Conservation (phyloP, 2,113 vertebrate species). For the Rhizomys pruinosus region DNA sequence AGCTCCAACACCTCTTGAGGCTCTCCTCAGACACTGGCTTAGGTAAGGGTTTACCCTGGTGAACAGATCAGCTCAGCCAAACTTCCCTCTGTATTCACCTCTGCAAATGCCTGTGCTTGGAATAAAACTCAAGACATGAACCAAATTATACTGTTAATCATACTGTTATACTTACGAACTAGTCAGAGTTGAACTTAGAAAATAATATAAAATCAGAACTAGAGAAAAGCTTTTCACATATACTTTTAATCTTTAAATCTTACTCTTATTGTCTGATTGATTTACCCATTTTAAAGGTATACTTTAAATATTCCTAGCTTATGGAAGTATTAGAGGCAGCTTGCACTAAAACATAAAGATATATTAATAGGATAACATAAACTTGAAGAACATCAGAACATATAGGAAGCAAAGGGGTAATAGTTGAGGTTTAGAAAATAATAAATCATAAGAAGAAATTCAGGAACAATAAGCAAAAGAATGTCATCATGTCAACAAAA, state of each 20-base stretch:
- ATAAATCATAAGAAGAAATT: constrained; percentile 28
- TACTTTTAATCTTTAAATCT: constrained; percentile 14
- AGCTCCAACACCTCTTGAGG: neutral
- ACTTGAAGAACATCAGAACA: constrained; percentile 21
- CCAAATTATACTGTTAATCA: neutral
- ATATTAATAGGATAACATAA: neutral
- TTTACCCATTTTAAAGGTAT: neutral
- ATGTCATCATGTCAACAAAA: neutral
- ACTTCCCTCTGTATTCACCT: neutral
- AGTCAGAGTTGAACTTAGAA: neutral
- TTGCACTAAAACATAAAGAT: constrained; percentile 10
- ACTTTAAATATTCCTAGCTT: neutral
- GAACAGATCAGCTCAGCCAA: neutral
- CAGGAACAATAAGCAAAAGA: neutral
- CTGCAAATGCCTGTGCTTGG: neutral
- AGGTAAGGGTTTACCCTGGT: neutral
- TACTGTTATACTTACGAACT: neutral
- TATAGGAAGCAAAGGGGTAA: neutral
- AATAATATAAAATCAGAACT: neutral
- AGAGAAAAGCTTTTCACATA: neutral
- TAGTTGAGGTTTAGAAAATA: constrained; percentile 26
- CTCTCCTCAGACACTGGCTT: neutral
- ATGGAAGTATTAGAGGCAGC: neutral
- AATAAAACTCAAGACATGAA: neutral
- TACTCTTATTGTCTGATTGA: neutral